Evolutionary conservation across 1,140 invertebrate genomes (phyloP), one percentile per base, ranked within the genome.

Genomic region (Scaptomyza hsui): DNA sequence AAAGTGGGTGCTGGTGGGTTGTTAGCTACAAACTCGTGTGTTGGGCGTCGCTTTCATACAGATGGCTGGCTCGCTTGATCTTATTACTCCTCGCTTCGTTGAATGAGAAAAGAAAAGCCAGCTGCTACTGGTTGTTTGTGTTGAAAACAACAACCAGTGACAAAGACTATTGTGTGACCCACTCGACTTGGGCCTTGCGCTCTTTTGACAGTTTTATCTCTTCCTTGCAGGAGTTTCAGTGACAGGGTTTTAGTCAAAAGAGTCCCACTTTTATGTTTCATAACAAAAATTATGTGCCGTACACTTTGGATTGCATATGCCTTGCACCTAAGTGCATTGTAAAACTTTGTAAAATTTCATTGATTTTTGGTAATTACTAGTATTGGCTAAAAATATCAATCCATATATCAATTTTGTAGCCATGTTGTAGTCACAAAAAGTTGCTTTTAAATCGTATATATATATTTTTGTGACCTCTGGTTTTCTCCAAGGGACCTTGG

Each of bases 1-100:
- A 47, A 62, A 62, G 60, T 55, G 52, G 55, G 26, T 24, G 35
- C 13, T 71, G 51, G 60, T 68, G 63, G 62, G 24, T 29, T 37
- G 32, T n/a, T 16, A 7, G 37, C n/a, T 29, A 47, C 12, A 48
- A 48, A 41, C 44, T 49, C 47, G 61, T 41, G 21, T 59, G 79
- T 76, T 76, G 74, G 63, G 74, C 71, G 82, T 69, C 75, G 69
- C 72, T 75, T 72, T 73, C 61, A 64, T 60, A 81, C 71, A 78
- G 78, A 81, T 71, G 74, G 82, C 44, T 88, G 82, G 45, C 37
- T 82, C 51, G 64, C 64, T 86, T 89, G 86, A 89, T 89, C 86
- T 89, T 89, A 89, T 89, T 89, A 89, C 41, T 72, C 45, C 57
- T 47, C 81, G 86, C 86, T 89, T 82, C 72, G 86, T 35, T 89